phyloP scores from a whole-genome alignment of 2,113 vertebrate genomes.

The Prietella phreatophila region DNA sequence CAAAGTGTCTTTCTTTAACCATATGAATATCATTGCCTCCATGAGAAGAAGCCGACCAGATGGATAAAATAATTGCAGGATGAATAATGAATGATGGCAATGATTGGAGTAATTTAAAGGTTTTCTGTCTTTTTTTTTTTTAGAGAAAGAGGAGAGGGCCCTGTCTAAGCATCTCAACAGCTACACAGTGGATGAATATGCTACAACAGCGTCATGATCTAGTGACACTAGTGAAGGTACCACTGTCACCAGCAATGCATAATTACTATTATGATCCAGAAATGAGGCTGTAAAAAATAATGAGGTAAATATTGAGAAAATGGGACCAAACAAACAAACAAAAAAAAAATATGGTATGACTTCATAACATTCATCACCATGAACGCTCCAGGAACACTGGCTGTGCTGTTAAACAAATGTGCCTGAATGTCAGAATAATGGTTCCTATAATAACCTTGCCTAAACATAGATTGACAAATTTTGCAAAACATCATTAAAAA shows the following conservation, averaged over 20 bases:
- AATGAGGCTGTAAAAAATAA: background rate
- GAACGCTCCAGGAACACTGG: too few relatives aligned
- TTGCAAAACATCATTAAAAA: background rate
- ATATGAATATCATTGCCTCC: conserved; percentile 26
- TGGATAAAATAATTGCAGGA: conserved; percentile 43
- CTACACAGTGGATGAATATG: background rate
- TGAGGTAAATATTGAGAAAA: background rate
- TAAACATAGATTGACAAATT: background rate
- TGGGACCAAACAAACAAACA: background rate
- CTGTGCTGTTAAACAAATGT: background rate
- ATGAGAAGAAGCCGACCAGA: conserved; percentile 30
- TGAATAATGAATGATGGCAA: conserved; percentile 35
- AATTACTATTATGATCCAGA: background rate
- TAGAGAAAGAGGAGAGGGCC: background rate
- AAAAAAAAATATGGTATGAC: background rate
- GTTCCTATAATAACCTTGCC: background rate
- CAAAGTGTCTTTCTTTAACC: conserved; percentile 22
- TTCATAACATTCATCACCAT: background rate
- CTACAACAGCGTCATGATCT: background rate
- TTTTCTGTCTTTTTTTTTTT: background rate
- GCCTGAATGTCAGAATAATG: background rate
- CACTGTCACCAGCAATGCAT: background rate
- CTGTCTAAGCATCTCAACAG: background rate
- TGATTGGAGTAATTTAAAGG: conserved; percentile 18
- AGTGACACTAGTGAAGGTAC: background rate